A percentile compares a stretch with the other conserved stretches of the same genome.
Evolutionary conservation across 1,140 invertebrate species (phyloP).

Genomic region (Cotesia chilonis): DNA sequence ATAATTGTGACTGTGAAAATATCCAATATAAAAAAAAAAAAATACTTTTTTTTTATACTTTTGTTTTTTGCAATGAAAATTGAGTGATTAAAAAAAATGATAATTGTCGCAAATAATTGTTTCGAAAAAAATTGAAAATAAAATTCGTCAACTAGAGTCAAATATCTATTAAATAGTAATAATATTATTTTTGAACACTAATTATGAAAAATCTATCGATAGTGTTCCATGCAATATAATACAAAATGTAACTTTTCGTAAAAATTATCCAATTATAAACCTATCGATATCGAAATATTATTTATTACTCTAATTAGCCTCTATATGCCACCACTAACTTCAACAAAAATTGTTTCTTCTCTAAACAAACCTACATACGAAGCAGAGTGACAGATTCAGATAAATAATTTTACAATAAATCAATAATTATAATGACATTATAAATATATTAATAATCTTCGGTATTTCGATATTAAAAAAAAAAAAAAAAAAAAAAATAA

Average conservation of each 20-base stretch:
- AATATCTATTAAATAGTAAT: neutral
- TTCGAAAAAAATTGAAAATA: neutral
- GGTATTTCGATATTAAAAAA: neutral
- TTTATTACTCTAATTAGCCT: slow-evolving; percentile 54
- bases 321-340: slow-evolving; percentile 45
- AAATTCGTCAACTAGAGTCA: neutral
- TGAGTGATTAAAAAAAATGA: too few species aligned
- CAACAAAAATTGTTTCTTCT: slow-evolving; percentile 3
- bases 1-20: too few species aligned
- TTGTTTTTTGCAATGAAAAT: too few species aligned
- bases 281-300: neutral
- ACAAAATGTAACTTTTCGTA: slow-evolving; percentile 22
- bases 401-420: neutral
- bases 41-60: too few species aligned
- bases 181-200: neutral
- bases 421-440: neutral
- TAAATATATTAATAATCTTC: slow-evolving; percentile 2
- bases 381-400: slow-evolving; percentile 13
- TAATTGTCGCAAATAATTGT: neutral
- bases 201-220: slow-evolving; percentile 17
- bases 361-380: slow-evolving; percentile 18
- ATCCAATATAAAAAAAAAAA: too few species aligned
- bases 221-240: slow-evolving; percentile 21
- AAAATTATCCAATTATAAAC: slow-evolving; percentile 33
- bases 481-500: slow-evolving; percentile 9